Evolutionary conservation across 2,113 vertebrate genomes (phyloP), one percentile per base, ranked within the genome.

Genomic region (Cyanoramphus novaezelandiae): DNA sequence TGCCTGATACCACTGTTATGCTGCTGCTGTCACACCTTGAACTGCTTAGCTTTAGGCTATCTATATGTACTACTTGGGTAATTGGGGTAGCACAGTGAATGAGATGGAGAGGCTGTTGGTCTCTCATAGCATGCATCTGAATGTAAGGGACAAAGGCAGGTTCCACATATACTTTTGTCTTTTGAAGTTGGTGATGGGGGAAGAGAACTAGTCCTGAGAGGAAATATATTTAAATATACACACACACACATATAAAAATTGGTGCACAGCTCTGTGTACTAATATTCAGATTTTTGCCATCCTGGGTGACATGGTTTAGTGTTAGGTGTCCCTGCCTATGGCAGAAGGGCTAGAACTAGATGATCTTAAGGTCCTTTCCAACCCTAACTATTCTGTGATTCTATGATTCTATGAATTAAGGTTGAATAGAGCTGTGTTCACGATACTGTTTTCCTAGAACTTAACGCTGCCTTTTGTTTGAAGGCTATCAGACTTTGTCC

Each of bases 201-300:
- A 63, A 75, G 39, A 39, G 44, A 70, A 33, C 49, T 72, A 21
- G 27, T 53, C 31, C 24, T 31, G 57, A 52, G n/a, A 15, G 49
- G n/a, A 92, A 86, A 28, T 41, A 41, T 4, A 19, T 70, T n/a
- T 63, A 86, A 18, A 57, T 47, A 35, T 7, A 7, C 3, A 7
- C 4, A 13, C 17, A 31, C 2, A 11, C 46, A 11, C 2, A 43
- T 1, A 9, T 3, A 14, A 57, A 59, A 62, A 52, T 37, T 1
- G 29, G 41, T 23, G 27, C 50, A 20, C n/a, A 57, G n/a, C 25
- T 68, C 24, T 62, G 15, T n/a, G 35, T 55, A 19, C 17, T 47
- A 10, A 35, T n/a, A 74, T 2, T 89, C 25, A 41, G 37, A 46
- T 70, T 77, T 82, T 88, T 86, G 59, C 44, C 37, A 5, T 82